These are phyloP conservation scores for Xestobium rufovillosum DNA, from an alignment of 2,888 invertebrate genomes.

Conservation along the genomic window DNA sequence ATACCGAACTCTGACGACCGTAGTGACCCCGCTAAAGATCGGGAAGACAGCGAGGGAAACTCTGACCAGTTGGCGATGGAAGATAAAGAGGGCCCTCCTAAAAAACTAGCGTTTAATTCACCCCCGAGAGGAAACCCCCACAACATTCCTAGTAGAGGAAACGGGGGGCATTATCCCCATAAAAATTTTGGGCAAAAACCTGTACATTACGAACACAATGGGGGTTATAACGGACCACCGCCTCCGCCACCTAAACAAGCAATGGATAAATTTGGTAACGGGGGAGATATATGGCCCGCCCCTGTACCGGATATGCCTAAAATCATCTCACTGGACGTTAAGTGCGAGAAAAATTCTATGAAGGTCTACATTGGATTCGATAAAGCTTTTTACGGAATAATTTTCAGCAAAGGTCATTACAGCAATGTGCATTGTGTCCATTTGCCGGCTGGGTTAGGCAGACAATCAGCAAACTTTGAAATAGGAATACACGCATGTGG, in stretches of 20 bases:
- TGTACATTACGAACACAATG: conserved; percentile 42
- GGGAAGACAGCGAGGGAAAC: conserved; percentile 55
- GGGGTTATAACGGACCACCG: conserved; percentile 69
- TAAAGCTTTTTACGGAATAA: conserved; percentile 91
- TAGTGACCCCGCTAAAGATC: conserved; percentile 47
- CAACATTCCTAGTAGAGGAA: conserved; percentile 42
- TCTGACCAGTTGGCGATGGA: conserved; percentile 68
- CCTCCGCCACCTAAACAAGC: conserved; percentile 41
- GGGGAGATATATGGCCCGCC: conserved; percentile 78
- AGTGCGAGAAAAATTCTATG: conserved; percentile 92
- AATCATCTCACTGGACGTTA: conserved; percentile 84
- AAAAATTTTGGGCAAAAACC: conserved; percentile 48
- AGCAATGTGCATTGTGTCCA: conserved; percentile 89
- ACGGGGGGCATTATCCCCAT: conserved; percentile 39
- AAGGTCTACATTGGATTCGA: conserved; percentile 90
- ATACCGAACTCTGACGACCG: conserved; percentile 49
- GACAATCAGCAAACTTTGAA: conserved; percentile 82
- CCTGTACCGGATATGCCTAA: conserved; percentile 88
- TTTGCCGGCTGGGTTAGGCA: conserved; percentile 78
- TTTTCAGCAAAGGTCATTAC: conserved; percentile 91
- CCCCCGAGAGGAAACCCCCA: conserved; percentile 23
- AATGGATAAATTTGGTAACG: conserved; percentile 42
- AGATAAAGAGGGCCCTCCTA: conserved; percentile 52
- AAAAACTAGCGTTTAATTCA: conserved; percentile 42
- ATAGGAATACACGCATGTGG: conserved; percentile 88